Base-by-base conservation (phyloP, 2,888 invertebrate species). In the Laothoe populi region DNA sequence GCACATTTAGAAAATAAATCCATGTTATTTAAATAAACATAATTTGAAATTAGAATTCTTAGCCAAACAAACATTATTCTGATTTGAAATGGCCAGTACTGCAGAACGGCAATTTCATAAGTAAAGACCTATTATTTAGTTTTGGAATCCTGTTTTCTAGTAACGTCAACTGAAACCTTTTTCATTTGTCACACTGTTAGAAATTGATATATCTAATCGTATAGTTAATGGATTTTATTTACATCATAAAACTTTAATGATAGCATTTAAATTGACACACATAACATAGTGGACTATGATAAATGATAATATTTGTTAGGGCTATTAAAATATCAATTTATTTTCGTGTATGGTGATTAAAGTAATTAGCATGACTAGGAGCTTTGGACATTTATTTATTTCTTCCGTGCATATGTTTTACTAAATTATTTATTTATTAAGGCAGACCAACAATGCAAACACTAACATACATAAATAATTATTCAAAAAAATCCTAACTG, bases 251-350 rank as follows among this genome's bases (percentile, higher is more conserved):
- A 53, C 7, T 26, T 35, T 21, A 53, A 53, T 19, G 53, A 4
- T 53, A 35, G 53, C 8, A 35, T 53, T 53, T 35, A 19, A 53
- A 35, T 53, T 53, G 53, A 19, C 35, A 53, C 31, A 44, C 10
- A 44, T 19, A 53, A 11, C 35, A 35, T 19, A 2, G 31, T 13
- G 31, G 19, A 53, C 16, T 53, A 35, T 19, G 31, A 53, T 35
- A 19, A 53, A 53, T 53, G 31, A 53, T 35, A 10, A 35, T 35
- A 53, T 53, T 53, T 35, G 53, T 53, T 35, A 53, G 11, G 19
- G 53, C 35, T 11, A 53, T 53, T 53, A 53, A 31, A 35, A 31
- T 53, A 19, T 4, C 4, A 35, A 53, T 53, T 19, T 53, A 31
- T 53, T 53, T 31, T 21, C 53, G 53, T 31, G 53, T 53, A 53